Evolutionary conservation across 2,797 vertebrate genomes (phyloP).

Genomic region (Scleropages formosus): DNA sequence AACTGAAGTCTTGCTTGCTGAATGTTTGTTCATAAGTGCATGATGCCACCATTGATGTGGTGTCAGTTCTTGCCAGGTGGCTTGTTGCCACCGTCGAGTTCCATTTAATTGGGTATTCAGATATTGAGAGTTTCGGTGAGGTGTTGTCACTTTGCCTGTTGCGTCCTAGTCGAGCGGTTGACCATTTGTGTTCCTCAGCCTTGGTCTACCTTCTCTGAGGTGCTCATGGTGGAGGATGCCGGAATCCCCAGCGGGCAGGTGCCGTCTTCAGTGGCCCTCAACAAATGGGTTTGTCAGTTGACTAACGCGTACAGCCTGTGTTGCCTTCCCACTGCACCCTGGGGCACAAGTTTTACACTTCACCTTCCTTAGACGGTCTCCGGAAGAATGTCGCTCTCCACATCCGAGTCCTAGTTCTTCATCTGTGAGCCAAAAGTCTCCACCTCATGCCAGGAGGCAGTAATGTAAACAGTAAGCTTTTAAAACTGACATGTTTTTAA

Average conservation of each 20-base stretch:
- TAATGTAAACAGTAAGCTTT: conserved; percentile 61
- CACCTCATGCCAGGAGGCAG: conserved; percentile 47
- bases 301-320: not conserved
- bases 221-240: too few relatives aligned
- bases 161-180: too few relatives aligned
- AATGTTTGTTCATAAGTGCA: too few relatives aligned
- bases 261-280: not conserved
- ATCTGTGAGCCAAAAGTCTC: conserved; percentile 53
- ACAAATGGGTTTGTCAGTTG: not conserved
- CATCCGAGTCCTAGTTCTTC: conserved; percentile 47
- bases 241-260: too few relatives aligned
- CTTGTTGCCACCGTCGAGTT: not conserved
- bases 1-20: not conserved
- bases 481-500: not conserved
- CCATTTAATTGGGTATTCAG: too few relatives aligned
- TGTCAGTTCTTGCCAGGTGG: not conserved
- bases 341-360: not conserved
- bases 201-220: too few relatives aligned
- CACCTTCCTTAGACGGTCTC: conserved; percentile 41
- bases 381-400: conserved; percentile 48
- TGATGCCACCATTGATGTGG: too few relatives aligned
- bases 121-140: too few relatives aligned
- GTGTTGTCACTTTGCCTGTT: too few relatives aligned
- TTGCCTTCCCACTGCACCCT: not conserved
- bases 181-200: too few relatives aligned